Base-by-base conservation (phyloP, 1,140 invertebrate genomes). In the Samia ricini region DNA sequence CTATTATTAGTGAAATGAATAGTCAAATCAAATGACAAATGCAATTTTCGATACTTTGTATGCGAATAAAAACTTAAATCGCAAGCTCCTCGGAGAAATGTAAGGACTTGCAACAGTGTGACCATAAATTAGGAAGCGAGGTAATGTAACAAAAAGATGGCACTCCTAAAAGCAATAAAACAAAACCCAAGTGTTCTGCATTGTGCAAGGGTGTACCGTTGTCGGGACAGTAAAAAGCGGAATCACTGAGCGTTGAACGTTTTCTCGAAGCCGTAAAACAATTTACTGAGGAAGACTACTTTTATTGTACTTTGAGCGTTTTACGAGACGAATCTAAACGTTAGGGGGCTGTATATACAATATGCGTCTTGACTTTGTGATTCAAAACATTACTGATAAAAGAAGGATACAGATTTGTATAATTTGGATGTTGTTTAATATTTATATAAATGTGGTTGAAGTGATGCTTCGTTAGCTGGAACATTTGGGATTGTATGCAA, bases 191-290 rank as follows among this genome's bases (percentile, higher is more conserved):
- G 24, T 21, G 22, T 12, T 24, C 50, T 52, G 19, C 50, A 23
- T 21, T 52, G 50, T 23, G 50, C 22, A 23, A 15, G 50, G 50
- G 22, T 24, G 52, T 55, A 10, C 52, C 52, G 24, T 55, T 55
- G 52, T 24, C 20, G 15, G 52, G 24, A 55, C 22, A 55, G 22
- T 55, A 55, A 55, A 55, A 55, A 55, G 22, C 52, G 12, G 52
- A 24, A 55, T 42, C 33, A 42, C 33, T 42, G 33, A 42, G 33
- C 33, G 33, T 24, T 12, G 50, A 21, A 56, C 55, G 24, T 7
- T 56, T 60, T 23, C 50, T 49, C 15, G 67, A 72, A 73, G 63
- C 52, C 62, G 59, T 76, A 76, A 77, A 76, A 67, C 70, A 71
- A 75, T 72, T 77, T 69, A 59, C 57, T 61, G 68, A 63, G 60